These are phyloP conservation scores for Mystacornis crossleyi DNA, from an alignment of 2,113 vertebrate species.

Conservation along the genomic window DNA sequence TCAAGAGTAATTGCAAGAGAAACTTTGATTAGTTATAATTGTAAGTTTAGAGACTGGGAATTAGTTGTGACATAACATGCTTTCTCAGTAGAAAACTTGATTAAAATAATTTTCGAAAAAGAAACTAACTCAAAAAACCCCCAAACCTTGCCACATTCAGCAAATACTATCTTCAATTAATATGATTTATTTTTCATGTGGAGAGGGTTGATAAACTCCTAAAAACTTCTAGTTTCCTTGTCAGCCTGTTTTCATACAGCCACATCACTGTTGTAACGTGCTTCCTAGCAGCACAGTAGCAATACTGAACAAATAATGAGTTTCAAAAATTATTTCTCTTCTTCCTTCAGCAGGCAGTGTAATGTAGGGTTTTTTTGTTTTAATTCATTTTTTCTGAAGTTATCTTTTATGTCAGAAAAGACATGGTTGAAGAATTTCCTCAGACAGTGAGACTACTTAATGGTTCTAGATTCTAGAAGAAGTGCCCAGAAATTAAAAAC, in stretches of 20 bases:
- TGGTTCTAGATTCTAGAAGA: not conserved
- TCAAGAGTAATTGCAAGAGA: not conserved
- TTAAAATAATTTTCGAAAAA: not conserved
- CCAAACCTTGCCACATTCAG: not conserved
- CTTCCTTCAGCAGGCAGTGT: not conserved
- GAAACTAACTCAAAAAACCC: not conserved
- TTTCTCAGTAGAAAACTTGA: not conserved
- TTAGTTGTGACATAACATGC: not conserved
- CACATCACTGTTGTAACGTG: not conserved
- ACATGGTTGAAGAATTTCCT: not conserved
- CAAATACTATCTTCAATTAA: not conserved
- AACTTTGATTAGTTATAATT: not conserved
- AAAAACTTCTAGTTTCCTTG: not conserved
- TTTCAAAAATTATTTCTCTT: not conserved
- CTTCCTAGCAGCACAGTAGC: not conserved
- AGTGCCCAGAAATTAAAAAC: not conserved
- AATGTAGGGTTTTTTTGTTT: not conserved
- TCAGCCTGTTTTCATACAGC: not conserved
- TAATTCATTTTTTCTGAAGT: not conserved
- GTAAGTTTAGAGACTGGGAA: not conserved
- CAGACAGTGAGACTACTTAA: not conserved
- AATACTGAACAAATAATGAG: not conserved
- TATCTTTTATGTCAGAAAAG: not conserved
- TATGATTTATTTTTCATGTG: not conserved
- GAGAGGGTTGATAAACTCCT: not conserved